phyloP scores from a whole-genome alignment of 2,888 invertebrate genomes.

The Scaptomyza tumidula region DNA sequence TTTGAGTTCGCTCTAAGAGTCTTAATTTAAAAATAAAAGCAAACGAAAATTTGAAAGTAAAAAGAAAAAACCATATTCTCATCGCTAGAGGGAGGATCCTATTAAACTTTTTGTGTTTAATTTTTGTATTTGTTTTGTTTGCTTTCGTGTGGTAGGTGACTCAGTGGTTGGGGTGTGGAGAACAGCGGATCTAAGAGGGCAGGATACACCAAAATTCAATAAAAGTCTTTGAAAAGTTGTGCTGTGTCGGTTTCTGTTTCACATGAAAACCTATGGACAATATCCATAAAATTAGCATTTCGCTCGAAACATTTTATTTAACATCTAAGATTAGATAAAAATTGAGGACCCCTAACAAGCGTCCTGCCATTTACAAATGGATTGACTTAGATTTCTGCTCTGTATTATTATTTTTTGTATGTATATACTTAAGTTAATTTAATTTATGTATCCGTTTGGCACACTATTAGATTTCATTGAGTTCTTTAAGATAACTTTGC shows the following conservation, averaged over 20 bases:
- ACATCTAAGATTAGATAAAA: constrained; percentile 69
- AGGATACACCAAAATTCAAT: constrained; percentile 59
- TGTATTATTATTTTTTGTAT: constrained; percentile 25
- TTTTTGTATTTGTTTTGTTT: constrained; percentile 46
- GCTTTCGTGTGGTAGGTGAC: constrained; percentile 36
- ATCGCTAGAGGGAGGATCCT: constrained; percentile 55
- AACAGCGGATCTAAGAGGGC: background rate
- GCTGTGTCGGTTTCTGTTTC: constrained; percentile 38
- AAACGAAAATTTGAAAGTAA: constrained; percentile 33
- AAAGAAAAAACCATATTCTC: constrained; percentile 27
- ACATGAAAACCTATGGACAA: constrained; percentile 54
- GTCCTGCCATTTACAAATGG: constrained; percentile 1
- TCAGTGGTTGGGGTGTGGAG: constrained; percentile 1
- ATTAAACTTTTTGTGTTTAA: constrained; percentile 63
- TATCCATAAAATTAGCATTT: constrained; percentile 67
- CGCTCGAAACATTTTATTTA: constrained; percentile 58
- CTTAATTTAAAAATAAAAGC: constrained; percentile 70
- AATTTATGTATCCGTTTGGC: constrained; percentile 48
- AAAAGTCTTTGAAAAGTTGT: constrained; percentile 60
- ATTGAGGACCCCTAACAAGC: constrained; percentile 38
- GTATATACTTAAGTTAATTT: constrained; percentile 56
- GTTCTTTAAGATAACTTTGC: constrained; percentile 31
- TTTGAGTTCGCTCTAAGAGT: constrained; percentile 51
- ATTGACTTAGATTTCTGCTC: background rate
- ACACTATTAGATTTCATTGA: constrained; percentile 49